These are phyloP conservation scores for Plotosus lineatus DNA, from an alignment of 2,113 vertebrate genomes.

Conservation along the genomic window DNA sequence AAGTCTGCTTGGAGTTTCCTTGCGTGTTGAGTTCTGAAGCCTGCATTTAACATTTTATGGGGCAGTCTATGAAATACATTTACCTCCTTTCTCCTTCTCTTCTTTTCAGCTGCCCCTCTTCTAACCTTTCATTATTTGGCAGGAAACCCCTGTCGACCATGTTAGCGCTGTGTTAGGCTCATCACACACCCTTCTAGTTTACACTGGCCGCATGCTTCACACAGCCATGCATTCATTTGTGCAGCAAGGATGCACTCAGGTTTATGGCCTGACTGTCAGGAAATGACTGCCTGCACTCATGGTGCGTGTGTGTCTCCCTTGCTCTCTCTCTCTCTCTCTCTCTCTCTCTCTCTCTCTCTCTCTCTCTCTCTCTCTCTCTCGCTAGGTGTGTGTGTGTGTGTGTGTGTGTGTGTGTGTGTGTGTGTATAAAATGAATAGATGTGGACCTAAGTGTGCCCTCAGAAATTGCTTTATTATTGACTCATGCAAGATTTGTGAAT, in stretches of 20 bases:
- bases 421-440: constrained; percentile 32
- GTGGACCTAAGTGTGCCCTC: constrained; percentile 13
- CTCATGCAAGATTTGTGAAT: constrained; percentile 34
- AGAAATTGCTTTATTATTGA: constrained; percentile 34
- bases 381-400: constrained; percentile 12
- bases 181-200: background rate
- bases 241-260: constrained; percentile 1
- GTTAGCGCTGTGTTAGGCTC: background rate
- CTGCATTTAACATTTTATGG: constrained; percentile 2
- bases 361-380: no score
- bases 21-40: background rate
- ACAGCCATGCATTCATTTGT: constrained; percentile 1
- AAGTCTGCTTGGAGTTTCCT: background rate
- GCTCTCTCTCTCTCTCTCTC: no score
- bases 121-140: constrained; percentile 9
- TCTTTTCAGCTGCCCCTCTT: background rate
- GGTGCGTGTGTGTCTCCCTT: no score
- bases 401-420: background rate
- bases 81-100: background rate
- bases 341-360: no score
- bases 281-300: constrained; percentile 4
- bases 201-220: constrained; percentile 6
- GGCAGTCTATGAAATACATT: background rate
- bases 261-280: background rate
- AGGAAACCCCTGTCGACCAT: constrained; percentile 1